These are phyloP conservation scores for Lottia scabra DNA, from an alignment of 2,888 invertebrate genomes.

Conservation along the genomic window DNA sequence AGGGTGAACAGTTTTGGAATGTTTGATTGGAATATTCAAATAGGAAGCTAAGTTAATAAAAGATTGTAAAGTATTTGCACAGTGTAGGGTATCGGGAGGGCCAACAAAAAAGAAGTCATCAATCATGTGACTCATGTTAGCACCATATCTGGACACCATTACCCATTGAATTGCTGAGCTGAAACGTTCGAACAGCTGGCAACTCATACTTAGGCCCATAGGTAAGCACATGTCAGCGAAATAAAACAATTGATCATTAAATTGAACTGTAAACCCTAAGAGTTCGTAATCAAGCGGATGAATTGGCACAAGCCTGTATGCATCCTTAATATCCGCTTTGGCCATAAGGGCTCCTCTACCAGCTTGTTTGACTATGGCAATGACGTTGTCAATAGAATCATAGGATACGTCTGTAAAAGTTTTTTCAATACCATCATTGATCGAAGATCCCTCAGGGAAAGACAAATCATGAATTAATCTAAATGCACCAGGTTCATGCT, in stretches of 20 bases:
- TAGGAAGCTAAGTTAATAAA: neutral
- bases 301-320: too few relatives aligned
- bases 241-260: neutral
- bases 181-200: neutral
- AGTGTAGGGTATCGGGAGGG: neutral
- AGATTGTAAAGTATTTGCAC: too few relatives aligned
- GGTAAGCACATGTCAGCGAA: conserved; percentile 9
- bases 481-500: neutral
- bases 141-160: neutral
- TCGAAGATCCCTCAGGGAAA: neutral
- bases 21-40: too few relatives aligned
- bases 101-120: neutral
- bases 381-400: too few relatives aligned
- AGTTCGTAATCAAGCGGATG: too few relatives aligned
- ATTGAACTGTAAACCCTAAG: neutral
- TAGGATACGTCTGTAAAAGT: too few relatives aligned
- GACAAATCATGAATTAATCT: neutral
- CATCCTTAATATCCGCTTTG: too few relatives aligned
- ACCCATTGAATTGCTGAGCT: conserved; percentile 10
- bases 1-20: too few relatives aligned
- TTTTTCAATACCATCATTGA: too few relatives aligned
- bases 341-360: too few relatives aligned
- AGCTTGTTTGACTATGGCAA: too few relatives aligned
- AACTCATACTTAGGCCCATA: neutral
- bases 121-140: neutral